These are phyloP conservation scores for Acropora tenuis DNA, from an alignment of 64 coral and sea anemone genomes.

Conservation along the genomic window DNA sequence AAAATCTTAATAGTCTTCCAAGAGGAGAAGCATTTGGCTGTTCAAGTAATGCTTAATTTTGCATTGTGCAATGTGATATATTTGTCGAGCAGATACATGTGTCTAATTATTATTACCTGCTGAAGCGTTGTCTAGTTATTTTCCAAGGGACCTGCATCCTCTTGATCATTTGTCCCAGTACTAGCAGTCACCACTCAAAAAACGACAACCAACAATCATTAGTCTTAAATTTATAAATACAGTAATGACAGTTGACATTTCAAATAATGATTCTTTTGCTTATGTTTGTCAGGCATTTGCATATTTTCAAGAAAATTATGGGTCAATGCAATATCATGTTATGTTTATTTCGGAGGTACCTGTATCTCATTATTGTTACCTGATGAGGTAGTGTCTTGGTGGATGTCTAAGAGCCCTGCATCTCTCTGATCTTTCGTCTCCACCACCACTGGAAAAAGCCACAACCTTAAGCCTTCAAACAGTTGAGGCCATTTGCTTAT, in stretches of 20 bases:
- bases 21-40: not conserved
- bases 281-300: not conserved
- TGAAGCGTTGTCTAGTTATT: not conserved
- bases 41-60: not conserved
- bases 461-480: not conserved
- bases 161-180: not conserved
- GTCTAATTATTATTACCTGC: not conserved
- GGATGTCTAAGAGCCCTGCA: not conserved
- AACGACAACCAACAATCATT: not conserved
- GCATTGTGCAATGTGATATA: not conserved
- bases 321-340: not conserved
- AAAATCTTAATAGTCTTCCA: too few species aligned
- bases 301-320: too few species aligned
- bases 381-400: not conserved
- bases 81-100: not conserved
- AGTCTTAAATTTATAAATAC: not conserved
- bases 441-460: not conserved
- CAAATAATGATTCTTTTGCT: not conserved
- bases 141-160: not conserved
- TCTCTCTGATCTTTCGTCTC: not conserved
- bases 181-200: not conserved
- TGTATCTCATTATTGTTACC: not conserved
- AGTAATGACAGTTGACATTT: not conserved
- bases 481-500: not conserved
- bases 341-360: not conserved